A percentile compares a stretch with the other conserved stretches of the same genome.
phyloP scores from a whole-genome alignment of 2,113 vertebrate species.

The Hippocampus comes region DNA sequence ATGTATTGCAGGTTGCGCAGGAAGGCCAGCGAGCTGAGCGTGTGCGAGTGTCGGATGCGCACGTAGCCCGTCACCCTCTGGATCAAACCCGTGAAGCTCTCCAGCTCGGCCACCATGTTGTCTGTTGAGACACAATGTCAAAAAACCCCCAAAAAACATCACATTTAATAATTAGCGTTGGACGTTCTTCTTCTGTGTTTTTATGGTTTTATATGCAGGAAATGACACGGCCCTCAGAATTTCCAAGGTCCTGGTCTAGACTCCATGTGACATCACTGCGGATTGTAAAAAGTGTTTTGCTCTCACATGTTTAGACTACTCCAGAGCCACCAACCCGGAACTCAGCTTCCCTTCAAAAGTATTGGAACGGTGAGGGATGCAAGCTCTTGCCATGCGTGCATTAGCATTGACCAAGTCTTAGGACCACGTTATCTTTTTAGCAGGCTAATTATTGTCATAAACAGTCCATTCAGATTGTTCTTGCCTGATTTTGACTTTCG shows the following conservation, averaged over 20 bases:
- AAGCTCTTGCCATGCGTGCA: no score
- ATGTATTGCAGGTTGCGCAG: conserved; percentile 90
- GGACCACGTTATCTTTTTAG: no score
- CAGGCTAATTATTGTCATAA: no score
- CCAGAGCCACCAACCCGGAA: background rate
- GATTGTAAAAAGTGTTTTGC: conserved; percentile 5
- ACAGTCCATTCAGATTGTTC: no score
- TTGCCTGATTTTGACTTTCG: no score
- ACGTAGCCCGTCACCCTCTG: conserved; percentile 93
- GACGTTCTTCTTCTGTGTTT: background rate
- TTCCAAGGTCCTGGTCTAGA: background rate
- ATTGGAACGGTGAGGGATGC: background rate
- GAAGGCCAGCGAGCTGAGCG: conserved; percentile 89
- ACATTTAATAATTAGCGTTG: background rate
- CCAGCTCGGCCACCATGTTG: conserved; percentile 93
- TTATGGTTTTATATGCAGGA: background rate
- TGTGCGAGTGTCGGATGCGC: conserved; percentile 90
- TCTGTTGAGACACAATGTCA: conserved; percentile 63
- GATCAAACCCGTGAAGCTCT: conserved; percentile 94
- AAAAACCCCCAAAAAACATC: background rate
- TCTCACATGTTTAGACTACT: background rate
- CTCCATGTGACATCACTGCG: background rate
- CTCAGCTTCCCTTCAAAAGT: background rate
- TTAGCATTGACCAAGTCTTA: no score
- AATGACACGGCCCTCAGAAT: background rate